Percentiles rank a stretch among this genome's conserved stretches.
phyloP scores from a whole-genome alignment of 2,113 vertebrate species.

The Oryzias javanicus region DNA sequence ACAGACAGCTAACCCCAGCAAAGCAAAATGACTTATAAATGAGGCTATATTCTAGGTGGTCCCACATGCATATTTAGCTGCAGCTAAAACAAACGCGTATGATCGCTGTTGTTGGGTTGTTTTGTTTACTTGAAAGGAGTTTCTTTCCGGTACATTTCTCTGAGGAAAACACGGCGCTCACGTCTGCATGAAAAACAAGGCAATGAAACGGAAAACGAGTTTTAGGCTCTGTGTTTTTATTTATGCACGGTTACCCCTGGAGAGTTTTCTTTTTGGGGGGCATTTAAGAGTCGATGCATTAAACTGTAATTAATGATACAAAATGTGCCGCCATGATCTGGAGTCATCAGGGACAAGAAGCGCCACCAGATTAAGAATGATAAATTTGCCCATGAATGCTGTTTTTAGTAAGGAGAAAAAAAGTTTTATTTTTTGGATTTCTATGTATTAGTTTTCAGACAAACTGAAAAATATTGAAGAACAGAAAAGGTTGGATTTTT shows the following conservation, averaged over 20 bases:
- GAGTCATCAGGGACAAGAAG: slow-evolving; percentile 11
- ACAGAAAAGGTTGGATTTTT: background rate
- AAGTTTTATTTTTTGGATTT: no score
- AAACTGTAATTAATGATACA: no score
- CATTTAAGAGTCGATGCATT: no score
- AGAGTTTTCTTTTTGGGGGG: no score
- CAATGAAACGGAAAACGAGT: no score
- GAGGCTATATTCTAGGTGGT: background rate
- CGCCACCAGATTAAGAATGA: slow-evolving; percentile 27
- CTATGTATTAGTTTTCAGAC: background rate
- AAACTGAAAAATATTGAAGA: background rate
- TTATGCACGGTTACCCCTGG: no score
- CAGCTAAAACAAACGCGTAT: background rate
- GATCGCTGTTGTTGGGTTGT: no score
- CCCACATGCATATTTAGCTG: background rate
- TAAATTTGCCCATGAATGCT: slow-evolving; percentile 9
- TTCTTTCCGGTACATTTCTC: no score
- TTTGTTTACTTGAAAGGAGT: no score
- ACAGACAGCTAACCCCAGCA: background rate
- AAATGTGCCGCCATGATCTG: background rate
- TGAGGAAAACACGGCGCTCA: no score
- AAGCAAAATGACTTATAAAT: background rate
- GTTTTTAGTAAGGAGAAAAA: background rate
- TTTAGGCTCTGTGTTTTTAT: no score
- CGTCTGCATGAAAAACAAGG: no score